These are phyloP conservation scores for Cheilosia variabilis DNA, from an alignment of 2,888 invertebrate genomes.

Conservation along the genomic window DNA sequence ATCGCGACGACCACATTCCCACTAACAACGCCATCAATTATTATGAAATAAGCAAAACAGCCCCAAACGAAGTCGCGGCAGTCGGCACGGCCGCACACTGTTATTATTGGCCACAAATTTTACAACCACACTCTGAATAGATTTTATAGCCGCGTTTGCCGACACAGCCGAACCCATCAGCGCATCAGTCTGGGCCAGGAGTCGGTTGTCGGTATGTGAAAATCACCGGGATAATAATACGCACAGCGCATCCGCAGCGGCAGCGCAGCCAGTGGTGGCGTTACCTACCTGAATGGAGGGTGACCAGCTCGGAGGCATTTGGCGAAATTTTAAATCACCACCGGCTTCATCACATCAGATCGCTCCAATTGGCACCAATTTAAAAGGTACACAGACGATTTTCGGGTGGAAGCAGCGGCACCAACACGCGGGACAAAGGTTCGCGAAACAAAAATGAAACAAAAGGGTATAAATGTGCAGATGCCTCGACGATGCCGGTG, in stretches of 20 bases:
- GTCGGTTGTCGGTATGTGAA: constrained; percentile 47
- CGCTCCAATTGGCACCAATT: constrained; percentile 74
- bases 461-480: constrained; percentile 39
- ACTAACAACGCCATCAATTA: constrained; percentile 61
- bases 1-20: constrained; percentile 1
- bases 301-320: constrained; percentile 65
- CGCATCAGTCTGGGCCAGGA: constrained; percentile 31
- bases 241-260: constrained; percentile 39
- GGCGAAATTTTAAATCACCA: constrained; percentile 71
- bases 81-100: constrained; percentile 70
- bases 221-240: constrained; percentile 66
- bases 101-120: constrained; percentile 75
- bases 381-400: constrained; percentile 75
- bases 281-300: constrained; percentile 68
- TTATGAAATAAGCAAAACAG: constrained; percentile 63
- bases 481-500: constrained; percentile 22
- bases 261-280: constrained; percentile 34
- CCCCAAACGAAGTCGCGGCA: constrained; percentile 37
- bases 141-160: constrained; percentile 64
- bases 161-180: constrained; percentile 45
- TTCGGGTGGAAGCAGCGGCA: constrained; percentile 59
- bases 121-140: constrained; percentile 73
- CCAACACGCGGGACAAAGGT: constrained; percentile 50
- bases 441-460: constrained; percentile 37
- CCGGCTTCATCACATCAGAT: constrained; percentile 72